These are phyloP conservation scores for Philereme transversata DNA, from an alignment of 2,888 invertebrate genomes.

Conservation along the genomic window DNA sequence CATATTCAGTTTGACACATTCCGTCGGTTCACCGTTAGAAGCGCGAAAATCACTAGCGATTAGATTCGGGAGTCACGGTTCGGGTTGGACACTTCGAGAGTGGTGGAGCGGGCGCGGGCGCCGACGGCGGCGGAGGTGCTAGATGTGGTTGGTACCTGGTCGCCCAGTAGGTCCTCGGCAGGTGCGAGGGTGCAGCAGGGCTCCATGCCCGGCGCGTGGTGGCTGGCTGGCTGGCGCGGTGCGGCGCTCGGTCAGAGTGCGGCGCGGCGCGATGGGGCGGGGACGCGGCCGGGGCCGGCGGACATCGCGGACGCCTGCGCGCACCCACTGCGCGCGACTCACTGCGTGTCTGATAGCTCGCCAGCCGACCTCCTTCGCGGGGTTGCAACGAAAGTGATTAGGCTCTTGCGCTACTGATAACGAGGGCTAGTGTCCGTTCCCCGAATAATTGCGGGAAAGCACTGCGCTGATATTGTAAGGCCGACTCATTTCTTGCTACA, in stretches of 20 bases:
- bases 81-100: neutral
- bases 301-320: constrained; percentile 60
- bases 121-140: constrained; percentile 3
- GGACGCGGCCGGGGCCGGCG: constrained; percentile 46
- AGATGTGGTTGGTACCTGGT: constrained; percentile 66
- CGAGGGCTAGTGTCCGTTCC: constrained; percentile 63
- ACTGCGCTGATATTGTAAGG: constrained; percentile 32
- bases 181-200: constrained; percentile 75
- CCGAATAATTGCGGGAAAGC: constrained; percentile 44
- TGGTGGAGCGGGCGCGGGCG: constrained; percentile 6
- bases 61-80: constrained; percentile 34
- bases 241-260: constrained; percentile 42
- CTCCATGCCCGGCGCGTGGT: constrained; percentile 78
- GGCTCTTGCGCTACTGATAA: constrained; percentile 76
- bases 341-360: constrained; percentile 65
- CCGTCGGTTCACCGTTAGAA: constrained; percentile 38
- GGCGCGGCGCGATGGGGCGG: constrained; percentile 42
- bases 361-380: constrained; percentile 69
- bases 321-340: constrained; percentile 60
- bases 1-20: constrained; percentile 42
- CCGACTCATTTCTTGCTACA: constrained; percentile 18
- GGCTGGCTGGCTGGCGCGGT: constrained; percentile 40
- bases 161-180: constrained; percentile 80
- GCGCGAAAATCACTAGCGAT: constrained; percentile 38
- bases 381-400: constrained; percentile 81